Conservation (phyloP, 92 coral and sea anemone genomes). For the Porites evermanni region DNA sequence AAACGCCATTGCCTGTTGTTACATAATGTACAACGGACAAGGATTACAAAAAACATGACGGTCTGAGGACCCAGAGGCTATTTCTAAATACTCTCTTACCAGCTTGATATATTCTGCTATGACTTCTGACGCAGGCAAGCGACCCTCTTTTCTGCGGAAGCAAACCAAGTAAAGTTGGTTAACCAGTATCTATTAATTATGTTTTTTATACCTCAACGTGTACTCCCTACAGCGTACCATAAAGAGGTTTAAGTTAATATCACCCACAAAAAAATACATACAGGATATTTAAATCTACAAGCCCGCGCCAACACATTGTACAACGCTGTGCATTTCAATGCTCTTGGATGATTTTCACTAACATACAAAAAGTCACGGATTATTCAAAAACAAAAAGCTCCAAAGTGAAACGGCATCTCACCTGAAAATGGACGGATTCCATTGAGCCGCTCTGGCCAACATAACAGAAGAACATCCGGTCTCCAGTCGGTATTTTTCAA, state of each 20-base stretch:
- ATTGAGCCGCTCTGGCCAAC: constrained; percentile 99
- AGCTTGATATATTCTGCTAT: constrained; percentile 84
- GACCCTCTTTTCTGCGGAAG: constrained; percentile 81
- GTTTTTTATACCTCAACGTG: too few relatives aligned
- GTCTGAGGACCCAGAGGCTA: neutral
- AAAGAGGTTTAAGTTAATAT: too few relatives aligned
- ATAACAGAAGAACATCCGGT: constrained; percentile 92
- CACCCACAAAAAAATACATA: too few relatives aligned
- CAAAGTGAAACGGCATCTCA: neutral
- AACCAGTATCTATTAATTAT: neutral
- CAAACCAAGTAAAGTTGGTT: neutral
- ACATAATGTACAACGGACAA: too few relatives aligned
- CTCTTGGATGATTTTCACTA: too few relatives aligned
- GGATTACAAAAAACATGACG: neutral
- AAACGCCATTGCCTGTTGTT: too few relatives aligned
- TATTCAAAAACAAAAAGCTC: too few relatives aligned
- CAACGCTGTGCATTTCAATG: too few relatives aligned
- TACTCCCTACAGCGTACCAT: too few relatives aligned
- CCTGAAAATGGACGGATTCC: constrained; percentile 98
- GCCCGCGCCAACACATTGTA: too few relatives aligned
- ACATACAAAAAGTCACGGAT: too few relatives aligned
- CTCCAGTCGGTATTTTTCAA: constrained; percentile 79
- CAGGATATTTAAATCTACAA: too few relatives aligned
- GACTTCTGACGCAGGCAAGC: constrained; percentile 72
- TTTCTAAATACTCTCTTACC: constrained; percentile 53